Evolutionary conservation across 53 echinoderm and acorn worm species (phyloP).

Genomic region (Holothuria leucospilota): DNA sequence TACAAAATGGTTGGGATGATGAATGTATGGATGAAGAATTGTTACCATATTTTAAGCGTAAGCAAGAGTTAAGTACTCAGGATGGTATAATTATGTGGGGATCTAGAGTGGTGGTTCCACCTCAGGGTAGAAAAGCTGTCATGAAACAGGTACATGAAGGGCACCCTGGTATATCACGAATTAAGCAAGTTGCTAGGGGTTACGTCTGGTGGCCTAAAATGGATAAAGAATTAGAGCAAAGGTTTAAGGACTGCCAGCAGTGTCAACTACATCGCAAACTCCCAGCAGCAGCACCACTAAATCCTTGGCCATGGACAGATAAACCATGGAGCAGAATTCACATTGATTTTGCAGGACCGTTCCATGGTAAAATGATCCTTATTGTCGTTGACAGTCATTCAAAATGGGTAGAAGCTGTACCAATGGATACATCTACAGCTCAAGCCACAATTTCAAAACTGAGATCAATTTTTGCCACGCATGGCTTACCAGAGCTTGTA

Average conservation of each 20-base stretch:
- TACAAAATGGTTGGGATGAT: slow-evolving; percentile 9
- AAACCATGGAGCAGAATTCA: slow-evolving; percentile 63
- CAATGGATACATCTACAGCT: background rate
- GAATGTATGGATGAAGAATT: slow-evolving; percentile 31
- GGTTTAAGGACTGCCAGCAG: background rate
- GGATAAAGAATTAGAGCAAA: slow-evolving; percentile 45
- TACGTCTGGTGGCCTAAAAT: slow-evolving; percentile 65
- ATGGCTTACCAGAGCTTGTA: too few relatives aligned
- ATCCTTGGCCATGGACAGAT: slow-evolving; percentile 62
- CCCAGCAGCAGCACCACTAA: slow-evolving; percentile 49
- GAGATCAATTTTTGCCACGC: too few relatives aligned
- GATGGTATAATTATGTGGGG: slow-evolving; percentile 58
- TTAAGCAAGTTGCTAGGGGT: slow-evolving; percentile 42
- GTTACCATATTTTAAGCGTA: slow-evolving; percentile 48
- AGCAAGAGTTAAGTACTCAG: slow-evolving; percentile 41
- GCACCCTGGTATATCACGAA: slow-evolving; percentile 57
- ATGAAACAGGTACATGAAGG: slow-evolving; percentile 58
- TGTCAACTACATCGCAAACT: slow-evolving; percentile 48
- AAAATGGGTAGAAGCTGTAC: slow-evolving; percentile 55
- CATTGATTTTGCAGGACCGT: slow-evolving; percentile 47
- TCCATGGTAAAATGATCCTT: background rate
- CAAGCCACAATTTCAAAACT: too few relatives aligned
- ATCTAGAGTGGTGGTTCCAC: slow-evolving; percentile 52
- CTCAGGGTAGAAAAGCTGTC: slow-evolving; percentile 40
- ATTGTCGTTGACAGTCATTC: slow-evolving; percentile 62